These are phyloP conservation scores for Crocallis elinguaria DNA, from an alignment of 2,888 invertebrate species.

Conservation along the genomic window DNA sequence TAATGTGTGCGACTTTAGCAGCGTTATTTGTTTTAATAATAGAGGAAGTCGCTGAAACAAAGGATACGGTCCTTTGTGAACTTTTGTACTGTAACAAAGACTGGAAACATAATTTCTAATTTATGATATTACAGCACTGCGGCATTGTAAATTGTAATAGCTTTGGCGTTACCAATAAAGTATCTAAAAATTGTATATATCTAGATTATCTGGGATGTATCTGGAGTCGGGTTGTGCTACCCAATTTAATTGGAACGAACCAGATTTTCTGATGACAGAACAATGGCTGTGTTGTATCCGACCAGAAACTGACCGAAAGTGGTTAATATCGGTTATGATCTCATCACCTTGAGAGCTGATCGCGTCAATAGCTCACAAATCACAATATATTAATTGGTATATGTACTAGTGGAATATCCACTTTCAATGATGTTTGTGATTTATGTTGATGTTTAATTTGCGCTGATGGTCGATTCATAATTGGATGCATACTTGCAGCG, in stretches of 20 bases:
- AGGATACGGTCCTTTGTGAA: constrained; percentile 12
- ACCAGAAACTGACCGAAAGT: constrained; percentile 28
- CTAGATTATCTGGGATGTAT: constrained; percentile 17
- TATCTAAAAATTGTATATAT: constrained; percentile 8
- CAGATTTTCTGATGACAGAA: constrained; percentile 39
- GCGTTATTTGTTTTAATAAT: constrained; percentile 23
- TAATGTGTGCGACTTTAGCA: constrained; percentile 14
- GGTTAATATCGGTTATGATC: constrained; percentile 24
- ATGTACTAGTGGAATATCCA: constrained; percentile 43
- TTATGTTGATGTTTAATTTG: constrained; percentile 33
- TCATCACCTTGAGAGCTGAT: constrained; percentile 31
- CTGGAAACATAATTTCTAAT: constrained; percentile 14
- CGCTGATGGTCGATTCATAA: constrained; percentile 11
- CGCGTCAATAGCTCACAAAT: constrained; percentile 39
- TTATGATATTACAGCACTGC: constrained; percentile 3
- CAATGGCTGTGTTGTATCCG: constrained; percentile 25
- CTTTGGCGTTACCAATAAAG: constrained; percentile 11
- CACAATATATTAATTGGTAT: constrained; percentile 55
- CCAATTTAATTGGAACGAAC: constrained; percentile 31
- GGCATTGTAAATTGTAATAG: constrained; percentile 5
- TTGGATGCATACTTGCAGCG: constrained; percentile 5
- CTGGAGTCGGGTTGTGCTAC: constrained; percentile 16
- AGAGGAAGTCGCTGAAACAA: constrained; percentile 13
- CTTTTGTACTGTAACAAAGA: constrained; percentile 13
- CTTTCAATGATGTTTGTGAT: constrained; percentile 48